Evolutionary conservation across 2,888 invertebrate genomes (phyloP).

Genomic region (Hydropsyche betteni): DNA sequence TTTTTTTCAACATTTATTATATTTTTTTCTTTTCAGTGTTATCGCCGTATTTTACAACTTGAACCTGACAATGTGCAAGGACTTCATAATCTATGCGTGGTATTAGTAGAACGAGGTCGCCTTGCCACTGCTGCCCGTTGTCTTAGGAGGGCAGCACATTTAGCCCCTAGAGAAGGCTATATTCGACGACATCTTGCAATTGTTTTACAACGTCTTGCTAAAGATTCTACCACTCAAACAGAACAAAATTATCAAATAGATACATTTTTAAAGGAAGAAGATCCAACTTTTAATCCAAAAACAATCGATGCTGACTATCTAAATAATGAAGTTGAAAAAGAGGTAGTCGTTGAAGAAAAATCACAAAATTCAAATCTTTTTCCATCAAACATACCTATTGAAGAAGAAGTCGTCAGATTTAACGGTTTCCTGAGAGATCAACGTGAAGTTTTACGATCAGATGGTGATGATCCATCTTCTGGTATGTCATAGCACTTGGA

Average conservation of each 20-base stretch:
- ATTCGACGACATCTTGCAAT: slow-evolving; percentile 89
- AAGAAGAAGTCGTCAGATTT: slow-evolving; percentile 63
- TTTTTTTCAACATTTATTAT: slow-evolving; percentile 6
- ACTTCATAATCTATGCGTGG: slow-evolving; percentile 94
- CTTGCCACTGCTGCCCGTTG: slow-evolving; percentile 87
- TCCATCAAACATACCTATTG: slow-evolving; percentile 44
- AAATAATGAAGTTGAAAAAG: slow-evolving; percentile 52
- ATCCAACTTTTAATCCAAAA: slow-evolving; percentile 51
- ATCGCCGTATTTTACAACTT: slow-evolving; percentile 83
- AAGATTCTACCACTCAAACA: slow-evolving; percentile 40
- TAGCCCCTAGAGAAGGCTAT: slow-evolving; percentile 92
- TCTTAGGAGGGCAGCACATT: slow-evolving; percentile 77
- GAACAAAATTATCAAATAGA: slow-evolving; percentile 49
- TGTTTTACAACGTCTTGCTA: slow-evolving; percentile 74
- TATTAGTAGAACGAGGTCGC: slow-evolving; percentile 91
- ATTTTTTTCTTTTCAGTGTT: slow-evolving; percentile 72
- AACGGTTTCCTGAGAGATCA: slow-evolving; percentile 64
- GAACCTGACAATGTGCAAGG: slow-evolving; percentile 95
- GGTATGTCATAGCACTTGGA: slow-evolving; percentile 62
- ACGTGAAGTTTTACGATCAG: slow-evolving; percentile 52
- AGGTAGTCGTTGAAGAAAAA: slow-evolving; percentile 48
- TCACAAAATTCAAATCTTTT: slow-evolving; percentile 40
- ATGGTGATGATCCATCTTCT: slow-evolving; percentile 61
- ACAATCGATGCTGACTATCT: slow-evolving; percentile 47
- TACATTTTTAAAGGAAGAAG: slow-evolving; percentile 49